phyloP scores from a whole-genome alignment of 1,140 invertebrate species.

The Bombus sylvicola region DNA sequence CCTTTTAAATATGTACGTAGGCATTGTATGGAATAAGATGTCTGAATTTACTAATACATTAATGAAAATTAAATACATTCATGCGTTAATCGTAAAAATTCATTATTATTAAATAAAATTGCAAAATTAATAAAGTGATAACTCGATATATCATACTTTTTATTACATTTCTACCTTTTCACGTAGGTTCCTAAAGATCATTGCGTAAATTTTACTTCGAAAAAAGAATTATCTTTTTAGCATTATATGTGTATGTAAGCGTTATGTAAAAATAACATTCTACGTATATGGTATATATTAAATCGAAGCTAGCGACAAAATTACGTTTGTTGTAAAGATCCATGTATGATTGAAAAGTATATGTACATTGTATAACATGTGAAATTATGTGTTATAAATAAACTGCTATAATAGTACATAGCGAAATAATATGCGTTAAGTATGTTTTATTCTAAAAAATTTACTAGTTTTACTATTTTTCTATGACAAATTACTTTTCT shows the following conservation, averaged over 20 bases:
- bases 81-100: slow-evolving; percentile 31
- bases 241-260: slow-evolving; percentile 31
- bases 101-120: slow-evolving; percentile 14
- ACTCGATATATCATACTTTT: slow-evolving; percentile 21
- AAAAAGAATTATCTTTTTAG: slow-evolving; percentile 2
- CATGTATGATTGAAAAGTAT: slow-evolving; percentile 54
- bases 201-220: not conserved
- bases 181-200: slow-evolving; percentile 38
- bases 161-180: slow-evolving; percentile 8
- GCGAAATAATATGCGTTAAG: slow-evolving; percentile 2
- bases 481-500: not conserved
- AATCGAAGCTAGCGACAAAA: slow-evolving; percentile 13
- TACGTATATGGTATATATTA: slow-evolving; percentile 37
- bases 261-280: slow-evolving; percentile 32
- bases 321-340: slow-evolving; percentile 36
- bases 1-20: slow-evolving; percentile 6
- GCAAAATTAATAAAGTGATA: slow-evolving; percentile 18
- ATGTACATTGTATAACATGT: slow-evolving; percentile 69
- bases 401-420: slow-evolving; percentile 56
- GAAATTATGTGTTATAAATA: slow-evolving; percentile 69
- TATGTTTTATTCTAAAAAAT: not conserved
- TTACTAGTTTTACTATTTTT: not conserved
- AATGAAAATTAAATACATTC: slow-evolving; percentile 40
- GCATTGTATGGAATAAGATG: not conserved
- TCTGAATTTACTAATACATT: slow-evolving; percentile 26